A percentile compares a stretch with the other conserved stretches of the same genome.
Evolutionary conservation across 1,140 invertebrate genomes (phyloP).

Genomic region (Drosophila eugracilis): DNA sequence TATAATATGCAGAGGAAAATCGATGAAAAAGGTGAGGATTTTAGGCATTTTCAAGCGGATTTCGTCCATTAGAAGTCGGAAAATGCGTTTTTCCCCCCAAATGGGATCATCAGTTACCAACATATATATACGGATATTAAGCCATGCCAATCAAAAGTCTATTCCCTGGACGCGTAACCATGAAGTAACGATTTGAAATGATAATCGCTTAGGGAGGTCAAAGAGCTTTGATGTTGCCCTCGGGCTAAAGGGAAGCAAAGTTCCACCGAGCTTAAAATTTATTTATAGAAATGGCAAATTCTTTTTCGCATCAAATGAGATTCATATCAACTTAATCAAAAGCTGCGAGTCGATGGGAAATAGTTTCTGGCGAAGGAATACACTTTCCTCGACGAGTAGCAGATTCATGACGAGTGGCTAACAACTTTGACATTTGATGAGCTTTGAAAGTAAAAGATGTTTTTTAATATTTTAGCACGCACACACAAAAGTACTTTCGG

Average conservation of each 20-base stretch:
- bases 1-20: neutral
- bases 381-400: slow-evolving; percentile 12
- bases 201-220: slow-evolving; percentile 10
- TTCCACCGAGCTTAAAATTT: slow-evolving; percentile 41
- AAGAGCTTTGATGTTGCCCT: slow-evolving; percentile 20
- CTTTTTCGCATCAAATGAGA: slow-evolving; percentile 18
- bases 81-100: too few species aligned
- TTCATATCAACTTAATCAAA: slow-evolving; percentile 20
- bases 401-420: slow-evolving; percentile 19
- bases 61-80: too few species aligned
- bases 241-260: too few species aligned
- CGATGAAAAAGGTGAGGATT: too few species aligned
- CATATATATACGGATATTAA: too few species aligned
- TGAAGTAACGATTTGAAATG: neutral
- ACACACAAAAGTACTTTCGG: slow-evolving; percentile 39
- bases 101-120: too few species aligned
- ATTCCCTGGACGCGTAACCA: neutral
- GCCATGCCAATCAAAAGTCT: neutral
- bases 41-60: too few species aligned
- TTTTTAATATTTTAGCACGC: slow-evolving; percentile 42
- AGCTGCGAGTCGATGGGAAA: slow-evolving; percentile 3
- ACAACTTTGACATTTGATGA: slow-evolving; percentile 59
- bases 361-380: slow-evolving; percentile 8
- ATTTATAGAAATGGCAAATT: slow-evolving; percentile 38
- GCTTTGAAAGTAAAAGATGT: slow-evolving; percentile 15